Evolutionary conservation across 2,888 invertebrate species (phyloP), one percentile per base, ranked within the genome.

Genomic region (Amitus sp.): DNA sequence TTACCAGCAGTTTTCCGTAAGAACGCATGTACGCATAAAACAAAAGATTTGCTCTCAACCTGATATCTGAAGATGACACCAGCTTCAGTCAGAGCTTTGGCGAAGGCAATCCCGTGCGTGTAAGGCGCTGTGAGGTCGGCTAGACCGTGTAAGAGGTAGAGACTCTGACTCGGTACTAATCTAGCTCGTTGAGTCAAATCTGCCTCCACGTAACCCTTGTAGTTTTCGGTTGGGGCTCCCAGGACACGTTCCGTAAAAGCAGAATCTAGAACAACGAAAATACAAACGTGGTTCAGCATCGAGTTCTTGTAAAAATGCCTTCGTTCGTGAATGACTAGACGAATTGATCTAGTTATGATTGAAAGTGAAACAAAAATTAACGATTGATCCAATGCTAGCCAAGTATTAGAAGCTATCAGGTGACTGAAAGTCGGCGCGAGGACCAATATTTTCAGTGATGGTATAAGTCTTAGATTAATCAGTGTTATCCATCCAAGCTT

Each of bases 191-290:
- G 91, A 47, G 95, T 92, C 69, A 96, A 91, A 83, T 96, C 95
- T 34, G 95, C 93, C 80, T 95, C 95, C 72, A 94, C 95, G 84
- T 96, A 96, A 52, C 93, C 93, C 78, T 92, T 91, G 83, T 91
- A 91, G 84, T 96, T 94, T 77, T 95, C 94, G 23, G 88, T 88
- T 52, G 95, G 95, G 69, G 91, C 86, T 33, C 96, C 96, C 74
- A 98, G 88, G 73, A 96, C 91, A 62, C 96, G 88, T 85, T 98
- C 97, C 87, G 97, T 96, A 81, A 97, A 97, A 3, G 94, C 95
- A 19, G 96, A 95, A 84, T 97, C 96, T 97, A 81, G 47, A 50
- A 65, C 15, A 49, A 18, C 70, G 53, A 33, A 5, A 27, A 71
- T 28, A 23, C 20, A 51, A 43, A 43, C 46, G n/a, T 42, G 18